Evolutionary conservation across 2,888 invertebrate genomes (phyloP), one percentile per base, ranked within the genome.

Genomic region (Lottia scabra): DNA sequence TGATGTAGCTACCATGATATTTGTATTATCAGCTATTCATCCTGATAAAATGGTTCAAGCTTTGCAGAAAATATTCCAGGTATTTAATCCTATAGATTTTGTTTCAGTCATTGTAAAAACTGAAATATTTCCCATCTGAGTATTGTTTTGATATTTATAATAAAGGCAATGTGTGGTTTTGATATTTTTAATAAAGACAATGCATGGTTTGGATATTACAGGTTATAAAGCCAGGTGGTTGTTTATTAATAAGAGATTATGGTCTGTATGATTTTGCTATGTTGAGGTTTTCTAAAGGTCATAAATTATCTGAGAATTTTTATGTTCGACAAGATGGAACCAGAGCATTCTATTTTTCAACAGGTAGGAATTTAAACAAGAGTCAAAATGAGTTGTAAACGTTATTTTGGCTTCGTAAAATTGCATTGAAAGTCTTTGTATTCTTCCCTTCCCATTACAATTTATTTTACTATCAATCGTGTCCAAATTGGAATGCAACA

Each of bases 261-360:
- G 99, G 97, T 0, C 91, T 96, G 0, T 95, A 97, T 85, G 99
- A 99, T 88, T 96, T 98, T 94, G 96, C 99, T 0, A 98, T 98
- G 91, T 87, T 99, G 67, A 92, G 99, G 46, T 99, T 99, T 88
- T 95, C 95, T 76, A 93, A 96, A 0, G 98, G 97, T 0, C 94
- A 96, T 86, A 98, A 98, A 89, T 95, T 99, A 67, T 90, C 93
- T 0, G 97, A 98, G 3, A 95, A 97, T 87, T 95, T 97, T 82
- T 99, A 99, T 87, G 95, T 96, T 92, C 91, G 99, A 23, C 98
- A 98, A 89, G 99, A 99, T 92, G 98, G 98, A 0, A 99, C 98
- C 0, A 93, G 97, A 93, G 91, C 91, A 2, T 92, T 88, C 81
- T 92, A 91, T 81, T 92, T 92, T 81, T 86, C 89, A 23, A 76